These are phyloP conservation scores for Cygnus buccinator DNA, from an alignment of 2,113 vertebrate genomes.

Conservation along the genomic window DNA sequence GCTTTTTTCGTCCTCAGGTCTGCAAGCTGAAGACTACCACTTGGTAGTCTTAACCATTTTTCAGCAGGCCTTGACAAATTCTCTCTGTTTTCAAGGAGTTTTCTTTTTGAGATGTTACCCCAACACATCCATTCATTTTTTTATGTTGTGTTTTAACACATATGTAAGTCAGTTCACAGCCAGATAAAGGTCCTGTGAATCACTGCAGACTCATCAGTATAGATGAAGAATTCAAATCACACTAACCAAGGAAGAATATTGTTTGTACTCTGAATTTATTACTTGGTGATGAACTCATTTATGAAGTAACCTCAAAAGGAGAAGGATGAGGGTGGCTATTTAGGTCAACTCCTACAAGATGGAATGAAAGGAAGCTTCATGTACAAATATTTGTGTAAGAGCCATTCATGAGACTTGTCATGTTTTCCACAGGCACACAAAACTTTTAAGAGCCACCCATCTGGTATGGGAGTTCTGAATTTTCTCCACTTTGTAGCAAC, in stretches of 20 bases:
- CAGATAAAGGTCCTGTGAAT: too few species aligned
- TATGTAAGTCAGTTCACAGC: background rate
- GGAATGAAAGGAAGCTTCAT: background rate
- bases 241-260: background rate
- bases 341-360: background rate
- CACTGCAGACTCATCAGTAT: background rate
- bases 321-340: background rate
- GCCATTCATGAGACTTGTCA: background rate
- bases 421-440: background rate
- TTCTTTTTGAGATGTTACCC: background rate
- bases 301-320: background rate
- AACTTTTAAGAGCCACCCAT: background rate
- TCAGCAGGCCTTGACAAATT: background rate
- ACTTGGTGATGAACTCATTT: background rate
- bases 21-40: background rate
- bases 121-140: background rate
- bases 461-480: background rate
- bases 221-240: background rate
- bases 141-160: background rate
- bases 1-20: background rate
- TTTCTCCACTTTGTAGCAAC: background rate
- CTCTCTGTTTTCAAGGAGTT: background rate
- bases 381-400: background rate
- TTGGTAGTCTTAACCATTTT: too few species aligned
- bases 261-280: background rate